Evolutionary conservation across 2,888 invertebrate species (phyloP).

Genomic region (Lacanobia oleracea): DNA sequence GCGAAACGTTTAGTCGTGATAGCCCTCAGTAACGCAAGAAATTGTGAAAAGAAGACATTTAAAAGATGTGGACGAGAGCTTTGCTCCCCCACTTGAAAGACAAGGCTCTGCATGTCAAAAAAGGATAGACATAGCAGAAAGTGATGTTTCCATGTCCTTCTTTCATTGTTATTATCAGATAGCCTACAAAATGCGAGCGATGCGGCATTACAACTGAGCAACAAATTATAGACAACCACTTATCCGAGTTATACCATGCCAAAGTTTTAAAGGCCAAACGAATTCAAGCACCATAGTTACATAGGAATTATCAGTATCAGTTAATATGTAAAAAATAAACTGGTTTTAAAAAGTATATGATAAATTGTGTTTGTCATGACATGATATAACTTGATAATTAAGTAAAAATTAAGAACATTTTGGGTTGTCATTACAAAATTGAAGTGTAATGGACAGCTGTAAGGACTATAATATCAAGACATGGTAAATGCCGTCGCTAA

Average conservation of each 20-base stretch:
- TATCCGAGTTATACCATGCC: constrained; percentile 54
- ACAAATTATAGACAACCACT: constrained; percentile 14
- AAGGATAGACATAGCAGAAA: constrained; percentile 25
- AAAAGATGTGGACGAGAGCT: constrained; percentile 37
- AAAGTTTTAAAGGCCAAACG: constrained; percentile 45
- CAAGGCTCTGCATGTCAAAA: constrained; percentile 22
- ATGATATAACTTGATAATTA: constrained; percentile 53
- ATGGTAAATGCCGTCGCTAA: constrained; percentile 46
- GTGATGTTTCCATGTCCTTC: constrained; percentile 17
- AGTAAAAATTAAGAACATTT: constrained; percentile 26
- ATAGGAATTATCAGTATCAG: constrained; percentile 59
- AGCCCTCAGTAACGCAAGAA: constrained; percentile 20
- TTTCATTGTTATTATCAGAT: constrained; percentile 11
- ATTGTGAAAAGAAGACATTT: constrained; percentile 23
- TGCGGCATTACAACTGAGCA: constrained; percentile 13
- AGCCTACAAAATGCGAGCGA: constrained; percentile 11
- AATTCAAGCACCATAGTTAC: constrained; percentile 60
- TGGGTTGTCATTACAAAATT: constrained; percentile 3
- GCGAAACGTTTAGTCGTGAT: constrained; percentile 9
- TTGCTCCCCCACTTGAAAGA: constrained; percentile 36
- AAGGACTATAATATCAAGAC: constrained; percentile 34
- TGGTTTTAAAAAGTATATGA: constrained; percentile 29
- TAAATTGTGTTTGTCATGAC: constrained; percentile 31
- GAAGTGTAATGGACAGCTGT: constrained; percentile 30
- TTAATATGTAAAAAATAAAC: constrained; percentile 33